Base-by-base conservation (phyloP, 2,113 vertebrate genomes). In the Donacobius atricapilla region DNA sequence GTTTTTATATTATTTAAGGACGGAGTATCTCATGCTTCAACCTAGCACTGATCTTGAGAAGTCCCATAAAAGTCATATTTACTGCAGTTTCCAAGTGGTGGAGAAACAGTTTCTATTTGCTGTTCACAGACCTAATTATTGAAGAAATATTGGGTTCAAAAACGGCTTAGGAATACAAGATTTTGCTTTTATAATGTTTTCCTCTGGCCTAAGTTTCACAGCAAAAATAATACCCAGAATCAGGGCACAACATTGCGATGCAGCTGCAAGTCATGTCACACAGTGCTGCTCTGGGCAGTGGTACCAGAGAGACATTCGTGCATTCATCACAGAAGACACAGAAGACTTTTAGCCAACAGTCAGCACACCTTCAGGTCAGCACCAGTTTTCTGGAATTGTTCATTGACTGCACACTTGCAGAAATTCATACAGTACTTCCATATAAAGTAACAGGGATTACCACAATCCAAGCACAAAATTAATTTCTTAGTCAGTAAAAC, bases 131-230 rank as follows among this genome's bases (percentile, higher is more conserved):
- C 2, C 42, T 64, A 2, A 60, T 19, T 24, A 73, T 1, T 56
- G 57, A 70, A 75, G 8, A 75, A 70, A 70, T 24, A 51, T 0
- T 12, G 8, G 5, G 45, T 65, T 85, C 45, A 73, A 20, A 85
- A 50, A 6, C 0, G 0, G 8, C 3, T 65, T 42, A 27, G 23
- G 6, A 88, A 70, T 28, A 42, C 2, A n/a, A 82, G 7, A 33
- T 15, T 88, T 69, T 27, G 6, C 8, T 50, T 71, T 23, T 8
- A 30, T 1, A 18, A 42, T 5, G 2, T 16, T 79, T n/a, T 57
- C 27, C 7, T 58, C 66, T 24, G 50, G 11, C 25, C 9, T 20
- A 40, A 5, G 9, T 61, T 79, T 35, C 31, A 58, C 11, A 58
- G 28, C 5, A 33, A 66, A 83, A 75, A 57, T 9, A 21, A 30